A percentile compares a stretch with the other conserved stretches of the same genome.
phyloP scores from a whole-genome alignment of 2,888 invertebrate genomes.

The Eupsilia transversa region DNA sequence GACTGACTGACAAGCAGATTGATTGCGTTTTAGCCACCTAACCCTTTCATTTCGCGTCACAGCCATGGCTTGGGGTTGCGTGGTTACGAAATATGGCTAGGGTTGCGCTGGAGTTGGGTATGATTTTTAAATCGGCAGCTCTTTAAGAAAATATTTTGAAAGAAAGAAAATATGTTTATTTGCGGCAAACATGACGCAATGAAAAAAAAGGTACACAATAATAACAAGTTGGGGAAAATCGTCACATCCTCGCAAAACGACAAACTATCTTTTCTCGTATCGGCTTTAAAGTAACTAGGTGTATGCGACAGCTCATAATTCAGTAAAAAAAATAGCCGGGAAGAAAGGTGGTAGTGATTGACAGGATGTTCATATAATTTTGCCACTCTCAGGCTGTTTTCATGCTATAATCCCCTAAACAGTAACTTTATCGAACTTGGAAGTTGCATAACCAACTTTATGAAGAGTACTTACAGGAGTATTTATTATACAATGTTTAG shows the following conservation, averaged over 20 bases:
- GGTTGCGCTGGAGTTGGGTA: background rate
- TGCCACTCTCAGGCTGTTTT: background rate
- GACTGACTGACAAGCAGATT: slow-evolving; percentile 74
- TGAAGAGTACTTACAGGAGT: background rate
- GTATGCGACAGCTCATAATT: background rate
- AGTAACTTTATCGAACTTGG: background rate
- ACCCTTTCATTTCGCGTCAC: slow-evolving; percentile 76
- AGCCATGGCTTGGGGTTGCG: slow-evolving; percentile 67
- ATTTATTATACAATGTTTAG: background rate
- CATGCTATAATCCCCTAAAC: background rate
- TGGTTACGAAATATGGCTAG: slow-evolving; percentile 38
- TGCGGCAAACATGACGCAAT: no score
- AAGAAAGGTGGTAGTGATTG: background rate
- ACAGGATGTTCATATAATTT: background rate
- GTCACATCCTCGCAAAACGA: no score
- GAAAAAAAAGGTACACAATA: no score
- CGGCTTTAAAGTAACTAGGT: no score
- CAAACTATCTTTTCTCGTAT: background rate
- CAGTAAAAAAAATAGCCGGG: background rate
- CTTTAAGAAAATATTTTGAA: background rate
- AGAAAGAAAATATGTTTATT: no score
- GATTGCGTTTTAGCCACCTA: slow-evolving; percentile 74
- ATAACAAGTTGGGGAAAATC: no score
- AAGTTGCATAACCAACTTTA: background rate
- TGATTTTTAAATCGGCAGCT: background rate